phyloP scores from a whole-genome alignment of 1,140 invertebrate species.

The Sinonovacula constricta region DNA sequence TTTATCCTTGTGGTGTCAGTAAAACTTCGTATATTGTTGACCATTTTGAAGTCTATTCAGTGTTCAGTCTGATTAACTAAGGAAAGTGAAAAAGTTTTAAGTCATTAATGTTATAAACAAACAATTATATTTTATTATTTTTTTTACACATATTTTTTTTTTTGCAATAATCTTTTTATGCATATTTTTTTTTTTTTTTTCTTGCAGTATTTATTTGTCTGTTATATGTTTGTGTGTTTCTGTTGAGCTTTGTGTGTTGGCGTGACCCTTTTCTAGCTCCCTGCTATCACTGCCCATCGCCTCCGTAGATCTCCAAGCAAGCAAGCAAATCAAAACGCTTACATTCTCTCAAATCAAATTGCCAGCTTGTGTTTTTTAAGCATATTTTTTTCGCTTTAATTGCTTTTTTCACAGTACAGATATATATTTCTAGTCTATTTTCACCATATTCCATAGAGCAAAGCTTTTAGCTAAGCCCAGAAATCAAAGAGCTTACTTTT shows the following conservation, averaged over 20 bases:
- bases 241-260: constrained; percentile 11
- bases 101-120: no score
- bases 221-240: constrained; percentile 21
- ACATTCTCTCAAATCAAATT: constrained; percentile 9
- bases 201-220: constrained; percentile 9
- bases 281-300: constrained; percentile 52
- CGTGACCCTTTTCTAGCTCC: no score
- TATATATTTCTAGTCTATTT: constrained; percentile 31
- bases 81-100: no score
- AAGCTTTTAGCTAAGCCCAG: constrained; percentile 44
- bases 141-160: no score
- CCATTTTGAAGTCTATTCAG: no score
- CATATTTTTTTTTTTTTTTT: no score
- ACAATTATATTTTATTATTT: no score
- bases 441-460: constrained; percentile 44
- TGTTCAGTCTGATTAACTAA: no score
- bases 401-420: constrained; percentile 31
- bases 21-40: no score
- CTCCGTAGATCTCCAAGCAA: constrained; percentile 20
- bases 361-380: constrained; percentile 50
- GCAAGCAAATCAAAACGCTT: constrained; percentile 33
- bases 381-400: constrained; percentile 48
- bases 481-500: constrained; percentile 30
- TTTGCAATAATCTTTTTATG: no score
- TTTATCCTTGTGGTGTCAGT: no score